A percentile compares a stretch with the other conserved stretches of the same genome.
Conservation (phyloP, 2,113 vertebrate species). For the Prionailurus bengalensis region DNA sequence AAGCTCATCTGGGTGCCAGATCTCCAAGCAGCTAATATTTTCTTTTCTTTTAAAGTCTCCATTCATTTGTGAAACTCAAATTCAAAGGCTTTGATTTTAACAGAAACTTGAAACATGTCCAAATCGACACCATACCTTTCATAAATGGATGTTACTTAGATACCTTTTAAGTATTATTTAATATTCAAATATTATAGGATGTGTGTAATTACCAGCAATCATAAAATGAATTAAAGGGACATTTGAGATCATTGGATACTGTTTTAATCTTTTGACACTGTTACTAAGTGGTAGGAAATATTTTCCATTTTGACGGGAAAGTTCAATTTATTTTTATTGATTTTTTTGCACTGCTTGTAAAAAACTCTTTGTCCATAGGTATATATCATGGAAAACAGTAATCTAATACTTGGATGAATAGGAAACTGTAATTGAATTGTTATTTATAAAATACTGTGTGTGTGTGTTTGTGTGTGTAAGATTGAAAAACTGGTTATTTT, state of each 20-base stretch:
- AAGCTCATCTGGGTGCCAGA: not conserved
- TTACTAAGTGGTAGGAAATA: not conserved
- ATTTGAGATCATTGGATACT: constrained; percentile 13
- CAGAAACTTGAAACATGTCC: not conserved
- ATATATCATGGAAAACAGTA: not conserved
- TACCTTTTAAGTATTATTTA: not conserved
- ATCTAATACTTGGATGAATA: not conserved
- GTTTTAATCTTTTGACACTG: not conserved
- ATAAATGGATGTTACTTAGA: not conserved
- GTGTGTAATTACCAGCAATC: not conserved
- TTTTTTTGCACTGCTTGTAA: constrained; percentile 20
- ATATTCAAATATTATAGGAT: not conserved
- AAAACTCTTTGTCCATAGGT: not conserved
- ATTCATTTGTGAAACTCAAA: constrained; percentile 26
- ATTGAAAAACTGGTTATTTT: constrained; percentile 22
- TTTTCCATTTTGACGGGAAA: not conserved
- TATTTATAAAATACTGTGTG: constrained; percentile 10
- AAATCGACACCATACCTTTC: not conserved
- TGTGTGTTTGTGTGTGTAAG: not conserved
- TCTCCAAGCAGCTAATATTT: not conserved
- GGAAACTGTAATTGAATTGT: constrained; percentile 33
- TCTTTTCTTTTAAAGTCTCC: not conserved
- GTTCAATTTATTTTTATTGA: constrained; percentile 23
- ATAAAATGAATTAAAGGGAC: constrained; percentile 13
- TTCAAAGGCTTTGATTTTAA: not conserved